phyloP scores from a whole-genome alignment of 2,113 vertebrate species.

The Tupaia chinensis region DNA sequence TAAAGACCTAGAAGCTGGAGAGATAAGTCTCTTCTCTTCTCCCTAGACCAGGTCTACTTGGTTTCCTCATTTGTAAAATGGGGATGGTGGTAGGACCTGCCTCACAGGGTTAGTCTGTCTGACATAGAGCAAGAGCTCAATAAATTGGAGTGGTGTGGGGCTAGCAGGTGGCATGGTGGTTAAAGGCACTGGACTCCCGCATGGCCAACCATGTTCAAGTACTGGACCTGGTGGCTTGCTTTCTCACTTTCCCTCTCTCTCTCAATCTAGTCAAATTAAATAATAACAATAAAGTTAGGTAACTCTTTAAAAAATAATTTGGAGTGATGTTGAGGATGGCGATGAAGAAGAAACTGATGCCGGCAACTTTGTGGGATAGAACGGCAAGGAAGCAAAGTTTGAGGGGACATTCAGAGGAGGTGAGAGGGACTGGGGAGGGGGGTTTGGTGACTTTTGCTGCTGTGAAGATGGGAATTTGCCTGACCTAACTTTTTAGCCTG shows the following conservation, averaged over 20 bases:
- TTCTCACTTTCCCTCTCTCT: too few relatives aligned
- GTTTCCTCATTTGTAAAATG: background rate
- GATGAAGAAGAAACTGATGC: background rate
- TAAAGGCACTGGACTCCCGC: too few relatives aligned
- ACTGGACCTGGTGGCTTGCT: too few relatives aligned
- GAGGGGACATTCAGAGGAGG: background rate
- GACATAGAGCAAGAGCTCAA: background rate
- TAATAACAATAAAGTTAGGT: too few relatives aligned
- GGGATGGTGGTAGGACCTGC: background rate
- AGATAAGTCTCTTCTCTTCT: background rate
- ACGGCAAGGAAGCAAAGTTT: background rate
- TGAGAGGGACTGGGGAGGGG: background rate
- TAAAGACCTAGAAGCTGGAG: constrained; percentile 14
- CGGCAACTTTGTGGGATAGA: background rate
- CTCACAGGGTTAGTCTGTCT: background rate
- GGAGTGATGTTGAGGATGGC: background rate
- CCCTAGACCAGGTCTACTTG: background rate
- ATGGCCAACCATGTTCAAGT: too few relatives aligned
- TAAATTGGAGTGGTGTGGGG: background rate
- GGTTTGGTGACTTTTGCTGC: background rate
- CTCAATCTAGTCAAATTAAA: too few relatives aligned
- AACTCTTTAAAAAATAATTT: background rate
- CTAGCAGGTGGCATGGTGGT: too few relatives aligned
- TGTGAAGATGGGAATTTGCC: background rate
- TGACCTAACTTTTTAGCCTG: background rate